phyloP scores from a whole-genome alignment of 2,797 vertebrate genomes.

The Eulemur albifrons region DNA sequence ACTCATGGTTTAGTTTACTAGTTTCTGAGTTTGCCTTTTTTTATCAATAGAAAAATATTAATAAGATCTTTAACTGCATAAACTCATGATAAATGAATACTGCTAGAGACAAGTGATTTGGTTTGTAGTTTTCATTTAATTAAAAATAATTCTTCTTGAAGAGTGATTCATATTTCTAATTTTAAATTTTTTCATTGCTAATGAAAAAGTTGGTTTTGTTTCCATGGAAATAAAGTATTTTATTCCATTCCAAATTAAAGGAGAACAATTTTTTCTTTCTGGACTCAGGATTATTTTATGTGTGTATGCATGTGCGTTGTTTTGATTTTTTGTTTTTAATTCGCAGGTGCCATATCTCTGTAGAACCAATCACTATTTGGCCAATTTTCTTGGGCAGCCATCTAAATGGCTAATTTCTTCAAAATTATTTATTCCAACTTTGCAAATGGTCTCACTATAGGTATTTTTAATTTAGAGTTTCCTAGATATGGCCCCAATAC shows the following conservation, averaged over 20 bases:
- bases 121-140: neutral
- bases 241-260: neutral
- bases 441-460: neutral
- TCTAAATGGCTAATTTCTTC: constrained; percentile 12
- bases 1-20: neutral
- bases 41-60: neutral
- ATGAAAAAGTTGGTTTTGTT: neutral
- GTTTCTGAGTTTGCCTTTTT: neutral
- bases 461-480: constrained; percentile 33
- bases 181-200: constrained; percentile 40
- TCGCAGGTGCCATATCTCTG: neutral
- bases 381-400: neutral
- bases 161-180: neutral
- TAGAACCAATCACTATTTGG: neutral
- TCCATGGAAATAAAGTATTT: neutral
- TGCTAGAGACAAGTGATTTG: neutral
- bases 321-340: neutral
- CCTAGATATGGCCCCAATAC: neutral
- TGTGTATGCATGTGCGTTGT: neutral
- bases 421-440: constrained; percentile 25
- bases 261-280: neutral
- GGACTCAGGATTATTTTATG: neutral
- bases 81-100: neutral
- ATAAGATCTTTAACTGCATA: neutral
- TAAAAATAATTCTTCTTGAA: constrained; percentile 31